phyloP scores from a whole-genome alignment of 1,140 invertebrate species.

The Drosophila repletoides region DNA sequence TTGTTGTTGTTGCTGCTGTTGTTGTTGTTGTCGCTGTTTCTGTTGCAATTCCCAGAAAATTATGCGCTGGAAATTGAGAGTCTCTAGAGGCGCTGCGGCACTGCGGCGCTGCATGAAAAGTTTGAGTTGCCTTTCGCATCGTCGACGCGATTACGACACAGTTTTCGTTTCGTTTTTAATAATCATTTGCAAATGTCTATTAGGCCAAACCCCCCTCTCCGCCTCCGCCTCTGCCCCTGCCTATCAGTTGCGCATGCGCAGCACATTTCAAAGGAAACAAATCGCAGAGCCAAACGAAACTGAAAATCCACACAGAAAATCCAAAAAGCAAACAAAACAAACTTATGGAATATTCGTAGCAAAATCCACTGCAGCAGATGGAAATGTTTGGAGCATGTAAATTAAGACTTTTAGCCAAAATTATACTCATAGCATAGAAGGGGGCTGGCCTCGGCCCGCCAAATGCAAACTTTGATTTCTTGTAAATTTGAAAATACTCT shows the following conservation, averaged over 20 bases:
- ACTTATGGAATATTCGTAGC: conserved; percentile 15
- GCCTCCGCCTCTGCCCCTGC: background rate
- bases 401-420: conserved; percentile 59
- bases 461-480: conserved; percentile 23
- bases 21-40: conserved; percentile 11
- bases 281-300: conserved; percentile 42
- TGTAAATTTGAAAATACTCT: conserved; percentile 43
- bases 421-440: conserved; percentile 8
- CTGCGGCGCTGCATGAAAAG: conserved; percentile 8
- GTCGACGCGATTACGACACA: conserved; percentile 62
- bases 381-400: conserved; percentile 46
- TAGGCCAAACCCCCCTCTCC: conserved; percentile 19
- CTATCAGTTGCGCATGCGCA: conserved; percentile 41
- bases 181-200: conserved; percentile 65
- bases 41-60: conserved; percentile 64
- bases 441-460: background rate
- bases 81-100: conserved; percentile 14
- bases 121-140: conserved; percentile 44
- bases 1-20: conserved; percentile 2
- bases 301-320: conserved; percentile 20
- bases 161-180: conserved; percentile 71
- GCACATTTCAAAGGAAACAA: conserved; percentile 50
- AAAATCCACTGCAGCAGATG: conserved; percentile 11
- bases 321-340: conserved; percentile 7
- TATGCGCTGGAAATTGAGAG: conserved; percentile 59